These are phyloP conservation scores for Triplophysa siluroides DNA, from an alignment of 2,113 vertebrate genomes.

Conservation along the genomic window DNA sequence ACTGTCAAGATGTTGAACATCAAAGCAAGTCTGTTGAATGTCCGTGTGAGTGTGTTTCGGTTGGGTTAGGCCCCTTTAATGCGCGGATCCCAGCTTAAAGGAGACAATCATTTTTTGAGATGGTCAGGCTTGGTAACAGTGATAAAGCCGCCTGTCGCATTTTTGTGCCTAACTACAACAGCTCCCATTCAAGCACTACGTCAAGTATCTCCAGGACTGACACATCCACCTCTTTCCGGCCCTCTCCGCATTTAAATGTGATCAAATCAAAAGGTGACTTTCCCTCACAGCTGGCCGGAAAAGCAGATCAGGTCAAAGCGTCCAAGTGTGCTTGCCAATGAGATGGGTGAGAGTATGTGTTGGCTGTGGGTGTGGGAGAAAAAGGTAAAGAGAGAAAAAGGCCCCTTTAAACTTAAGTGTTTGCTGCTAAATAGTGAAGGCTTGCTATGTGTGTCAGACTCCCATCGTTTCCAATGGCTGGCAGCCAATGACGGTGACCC, in stretches of 20 bases:
- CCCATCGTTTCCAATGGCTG: constrained; percentile 64
- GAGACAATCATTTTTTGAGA: constrained; percentile 81
- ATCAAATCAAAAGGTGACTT: constrained; percentile 82
- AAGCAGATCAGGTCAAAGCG: constrained; percentile 89
- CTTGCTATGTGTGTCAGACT: constrained; percentile 70
- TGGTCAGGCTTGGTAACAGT: constrained; percentile 74
- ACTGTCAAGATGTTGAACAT: constrained; percentile 78
- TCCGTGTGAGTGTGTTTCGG: constrained; percentile 49
- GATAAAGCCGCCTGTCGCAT: constrained; percentile 94
- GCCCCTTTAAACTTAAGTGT: constrained; percentile 72
- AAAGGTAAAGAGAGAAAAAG: constrained; percentile 35
- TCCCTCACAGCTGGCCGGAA: constrained; percentile 84
- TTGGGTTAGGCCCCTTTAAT: constrained; percentile 72
- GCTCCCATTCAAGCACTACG: constrained; percentile 85
- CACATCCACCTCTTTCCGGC: constrained; percentile 81
- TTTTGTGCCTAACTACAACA: constrained; percentile 89
- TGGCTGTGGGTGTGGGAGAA: constrained; percentile 72
- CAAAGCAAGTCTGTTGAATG: constrained; percentile 46
- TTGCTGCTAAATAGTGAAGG: constrained; percentile 67
- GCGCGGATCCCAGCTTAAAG: constrained; percentile 71
- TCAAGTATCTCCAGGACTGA: constrained; percentile 72
- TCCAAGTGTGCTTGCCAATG: constrained; percentile 70
- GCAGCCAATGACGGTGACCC: constrained; percentile 68
- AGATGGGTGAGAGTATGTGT: constrained; percentile 54
- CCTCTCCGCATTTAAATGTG: constrained; percentile 95